phyloP scores from a whole-genome alignment of 2,113 vertebrate genomes.

The Myotis davidii region DNA sequence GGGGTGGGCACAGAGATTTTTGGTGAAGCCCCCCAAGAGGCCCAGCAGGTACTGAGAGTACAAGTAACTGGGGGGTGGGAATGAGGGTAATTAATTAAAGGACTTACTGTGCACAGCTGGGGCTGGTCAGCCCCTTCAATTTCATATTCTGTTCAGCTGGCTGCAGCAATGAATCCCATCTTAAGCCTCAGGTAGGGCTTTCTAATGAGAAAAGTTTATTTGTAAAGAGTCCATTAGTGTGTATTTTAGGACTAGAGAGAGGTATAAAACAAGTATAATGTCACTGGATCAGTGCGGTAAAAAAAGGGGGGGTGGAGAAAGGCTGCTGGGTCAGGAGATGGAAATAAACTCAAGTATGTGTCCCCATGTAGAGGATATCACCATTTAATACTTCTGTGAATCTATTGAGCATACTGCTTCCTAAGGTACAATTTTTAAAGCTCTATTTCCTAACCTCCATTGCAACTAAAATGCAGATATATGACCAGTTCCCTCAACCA shows the following conservation, averaged over 20 bases:
- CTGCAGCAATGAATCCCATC: neutral
- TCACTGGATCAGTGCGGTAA: neutral
- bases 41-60: neutral
- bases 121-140: neutral
- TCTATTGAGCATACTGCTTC: neutral
- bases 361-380: neutral
- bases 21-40: no score
- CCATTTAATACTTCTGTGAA: neutral
- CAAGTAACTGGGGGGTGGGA: neutral
- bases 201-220: conserved; percentile 29
- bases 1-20: neutral
- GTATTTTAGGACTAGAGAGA: neutral
- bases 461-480: neutral
- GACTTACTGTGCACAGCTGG: neutral
- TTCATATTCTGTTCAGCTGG: neutral
- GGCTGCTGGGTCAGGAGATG: neutral
- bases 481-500: neutral
- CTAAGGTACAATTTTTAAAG: neutral
- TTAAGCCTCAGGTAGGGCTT: neutral
- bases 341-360: neutral
- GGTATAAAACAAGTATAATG: neutral
- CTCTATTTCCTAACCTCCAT: neutral
- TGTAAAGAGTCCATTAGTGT: neutral
- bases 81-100: neutral
- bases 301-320: neutral